phyloP scores from a whole-genome alignment of 2,113 vertebrate genomes.

The Anguilla japonica region DNA sequence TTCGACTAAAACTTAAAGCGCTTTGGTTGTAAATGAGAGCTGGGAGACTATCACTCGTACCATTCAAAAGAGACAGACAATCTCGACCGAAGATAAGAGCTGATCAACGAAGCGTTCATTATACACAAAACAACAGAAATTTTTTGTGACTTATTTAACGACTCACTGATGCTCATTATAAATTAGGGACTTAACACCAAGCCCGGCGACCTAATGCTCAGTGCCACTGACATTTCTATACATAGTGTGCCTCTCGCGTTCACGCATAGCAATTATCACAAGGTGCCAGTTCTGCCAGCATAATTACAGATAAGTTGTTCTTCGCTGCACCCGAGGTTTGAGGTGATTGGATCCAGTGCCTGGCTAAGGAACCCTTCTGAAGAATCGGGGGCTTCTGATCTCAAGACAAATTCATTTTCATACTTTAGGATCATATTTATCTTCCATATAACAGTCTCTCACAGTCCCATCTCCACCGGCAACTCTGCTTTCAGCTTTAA shows the following conservation, averaged over 20 bases:
- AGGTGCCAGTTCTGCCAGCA: not conserved
- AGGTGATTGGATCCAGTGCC: not conserved
- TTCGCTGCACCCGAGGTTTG: not conserved
- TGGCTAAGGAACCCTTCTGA: not conserved
- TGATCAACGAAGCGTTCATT: not conserved
- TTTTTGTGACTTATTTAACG: slow-evolving; percentile 30
- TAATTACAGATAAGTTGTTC: slow-evolving; percentile 12
- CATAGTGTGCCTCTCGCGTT: slow-evolving; percentile 26
- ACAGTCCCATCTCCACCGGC: not conserved
- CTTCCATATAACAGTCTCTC: not conserved
- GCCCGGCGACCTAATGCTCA: slow-evolving; percentile 36
- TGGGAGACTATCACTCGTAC: not conserved
- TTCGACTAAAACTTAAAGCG: not conserved
- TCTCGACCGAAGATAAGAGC: not conserved
- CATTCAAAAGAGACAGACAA: not conserved
- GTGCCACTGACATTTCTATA: slow-evolving; percentile 26
- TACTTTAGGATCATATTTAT: not conserved
- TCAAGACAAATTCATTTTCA: not conserved
- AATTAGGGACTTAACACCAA: slow-evolving; percentile 20
- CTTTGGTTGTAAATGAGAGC: not conserved
- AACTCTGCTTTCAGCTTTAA: not conserved
- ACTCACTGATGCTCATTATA: slow-evolving; percentile 31
- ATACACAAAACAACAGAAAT: not conserved
- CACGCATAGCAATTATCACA: slow-evolving; percentile 24
- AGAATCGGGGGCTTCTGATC: not conserved